Percentiles rank a stretch among this genome's conserved stretches.
These are phyloP conservation scores for Otis tarda DNA, from an alignment of 2,113 vertebrate genomes.

Conservation along the genomic window DNA sequence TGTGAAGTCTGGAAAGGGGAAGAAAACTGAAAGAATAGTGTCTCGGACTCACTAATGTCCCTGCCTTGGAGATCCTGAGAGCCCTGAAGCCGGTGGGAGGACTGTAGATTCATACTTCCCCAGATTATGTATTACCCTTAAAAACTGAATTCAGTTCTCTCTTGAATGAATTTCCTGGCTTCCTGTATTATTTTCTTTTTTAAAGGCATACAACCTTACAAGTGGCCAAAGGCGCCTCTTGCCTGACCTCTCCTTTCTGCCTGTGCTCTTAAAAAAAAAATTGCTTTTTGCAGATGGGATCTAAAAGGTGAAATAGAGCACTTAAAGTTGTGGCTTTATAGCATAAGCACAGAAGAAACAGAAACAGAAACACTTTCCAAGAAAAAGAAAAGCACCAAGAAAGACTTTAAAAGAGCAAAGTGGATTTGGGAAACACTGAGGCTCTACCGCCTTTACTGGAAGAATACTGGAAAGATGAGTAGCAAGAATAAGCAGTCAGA, in stretches of 20 bases:
- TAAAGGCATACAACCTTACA: background rate
- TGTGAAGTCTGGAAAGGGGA: background rate
- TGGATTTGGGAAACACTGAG: background rate
- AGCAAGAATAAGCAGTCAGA: background rate
- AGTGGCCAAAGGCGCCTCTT: background rate
- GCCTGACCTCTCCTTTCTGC: background rate
- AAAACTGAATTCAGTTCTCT: background rate
- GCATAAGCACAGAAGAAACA: background rate
- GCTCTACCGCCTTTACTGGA: background rate
- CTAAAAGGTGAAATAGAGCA: background rate
- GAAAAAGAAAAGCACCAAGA: background rate
- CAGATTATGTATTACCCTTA: background rate
- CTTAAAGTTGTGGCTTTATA: background rate
- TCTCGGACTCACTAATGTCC: background rate
- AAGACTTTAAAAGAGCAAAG: background rate
- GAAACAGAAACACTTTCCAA: background rate
- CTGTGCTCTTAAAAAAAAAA: background rate
- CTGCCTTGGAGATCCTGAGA: background rate
- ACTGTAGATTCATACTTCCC: background rate
- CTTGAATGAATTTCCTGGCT: background rate
- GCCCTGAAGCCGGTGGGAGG: background rate
- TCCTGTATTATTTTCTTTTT: background rate
- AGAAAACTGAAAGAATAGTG: background rate
- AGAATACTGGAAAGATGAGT: background rate
- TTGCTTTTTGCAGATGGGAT: background rate